phyloP scores from a whole-genome alignment of 2,797 vertebrate species.

The Distichodus sexfasciatus region DNA sequence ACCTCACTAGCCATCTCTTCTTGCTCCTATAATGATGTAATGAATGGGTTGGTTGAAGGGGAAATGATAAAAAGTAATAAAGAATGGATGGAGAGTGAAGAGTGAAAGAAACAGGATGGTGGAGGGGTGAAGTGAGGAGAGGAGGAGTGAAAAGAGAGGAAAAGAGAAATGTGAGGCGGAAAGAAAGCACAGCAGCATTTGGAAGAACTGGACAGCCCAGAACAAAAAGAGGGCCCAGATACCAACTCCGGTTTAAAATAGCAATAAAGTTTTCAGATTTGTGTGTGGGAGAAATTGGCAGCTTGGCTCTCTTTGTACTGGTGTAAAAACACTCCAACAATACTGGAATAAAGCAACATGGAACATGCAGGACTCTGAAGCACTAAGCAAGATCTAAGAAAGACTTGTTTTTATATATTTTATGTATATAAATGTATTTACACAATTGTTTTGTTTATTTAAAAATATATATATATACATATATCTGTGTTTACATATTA shows the following conservation, averaged over 20 bases:
- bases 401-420: no score
- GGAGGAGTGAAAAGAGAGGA: slow-evolving; percentile 7
- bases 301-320: no score
- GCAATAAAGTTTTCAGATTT: neutral
- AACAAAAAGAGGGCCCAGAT: neutral
- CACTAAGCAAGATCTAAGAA: no score
- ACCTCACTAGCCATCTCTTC: slow-evolving; percentile 53
- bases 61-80: slow-evolving; percentile 1
- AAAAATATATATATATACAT: no score
- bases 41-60: slow-evolving; percentile 4
- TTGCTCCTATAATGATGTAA: slow-evolving; percentile 64
- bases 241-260: neutral
- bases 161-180: neutral
- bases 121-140: slow-evolving; percentile 20
- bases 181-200: slow-evolving; percentile 34
- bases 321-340: no score
- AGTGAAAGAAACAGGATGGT: neutral
- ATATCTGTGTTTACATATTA: no score
- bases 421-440: no score
- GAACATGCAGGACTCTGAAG: no score
- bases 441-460: no score
- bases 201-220: neutral
- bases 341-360: no score
- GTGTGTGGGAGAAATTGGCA: neutral
- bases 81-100: slow-evolving; percentile 28